Evolutionary conservation across 2,888 invertebrate species (phyloP).

Genomic region (Bugulina stolonifera): DNA sequence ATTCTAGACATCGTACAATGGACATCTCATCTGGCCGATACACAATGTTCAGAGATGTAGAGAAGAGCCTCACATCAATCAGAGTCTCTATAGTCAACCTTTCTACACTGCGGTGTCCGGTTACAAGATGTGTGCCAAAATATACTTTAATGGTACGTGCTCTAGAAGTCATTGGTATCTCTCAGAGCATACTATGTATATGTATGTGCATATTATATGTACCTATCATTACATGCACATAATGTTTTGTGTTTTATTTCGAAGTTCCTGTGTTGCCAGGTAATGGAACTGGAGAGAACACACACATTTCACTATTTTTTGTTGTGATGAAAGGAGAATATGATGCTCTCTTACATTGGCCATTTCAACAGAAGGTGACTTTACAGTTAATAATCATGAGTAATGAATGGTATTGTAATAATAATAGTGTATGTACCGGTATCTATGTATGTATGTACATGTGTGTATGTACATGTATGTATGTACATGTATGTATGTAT

Average conservation of each 20-base stretch:
- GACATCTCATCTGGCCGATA: conserved; percentile 45
- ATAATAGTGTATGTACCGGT: too few relatives aligned
- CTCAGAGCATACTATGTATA: too few relatives aligned
- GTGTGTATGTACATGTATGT: too few relatives aligned
- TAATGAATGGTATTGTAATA: too few relatives aligned
- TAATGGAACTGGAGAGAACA: background rate
- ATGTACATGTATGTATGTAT: too few relatives aligned
- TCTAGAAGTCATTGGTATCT: too few relatives aligned
- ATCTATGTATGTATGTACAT: too few relatives aligned
- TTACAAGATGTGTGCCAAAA: conserved; percentile 49
- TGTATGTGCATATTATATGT: too few relatives aligned
- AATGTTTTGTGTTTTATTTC: too few relatives aligned
- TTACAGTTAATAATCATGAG: too few relatives aligned
- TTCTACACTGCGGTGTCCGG: conserved; percentile 45
- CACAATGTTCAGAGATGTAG: conserved; percentile 30
- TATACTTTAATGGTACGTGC: conserved; percentile 45
- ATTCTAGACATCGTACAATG: conserved; percentile 33
- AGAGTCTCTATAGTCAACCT: conserved; percentile 41
- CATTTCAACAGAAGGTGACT: conserved; percentile 38
- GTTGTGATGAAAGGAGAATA: conserved; percentile 45
- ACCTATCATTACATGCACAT: too few relatives aligned
- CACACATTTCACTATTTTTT: conserved; percentile 39
- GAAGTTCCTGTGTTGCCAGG: background rate
- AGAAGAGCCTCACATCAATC: conserved; percentile 34
- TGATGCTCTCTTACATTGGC: conserved; percentile 48